These are phyloP conservation scores for Cyprichromis sp. DNA, from an alignment of 2,113 vertebrate genomes.

Conservation along the genomic window DNA sequence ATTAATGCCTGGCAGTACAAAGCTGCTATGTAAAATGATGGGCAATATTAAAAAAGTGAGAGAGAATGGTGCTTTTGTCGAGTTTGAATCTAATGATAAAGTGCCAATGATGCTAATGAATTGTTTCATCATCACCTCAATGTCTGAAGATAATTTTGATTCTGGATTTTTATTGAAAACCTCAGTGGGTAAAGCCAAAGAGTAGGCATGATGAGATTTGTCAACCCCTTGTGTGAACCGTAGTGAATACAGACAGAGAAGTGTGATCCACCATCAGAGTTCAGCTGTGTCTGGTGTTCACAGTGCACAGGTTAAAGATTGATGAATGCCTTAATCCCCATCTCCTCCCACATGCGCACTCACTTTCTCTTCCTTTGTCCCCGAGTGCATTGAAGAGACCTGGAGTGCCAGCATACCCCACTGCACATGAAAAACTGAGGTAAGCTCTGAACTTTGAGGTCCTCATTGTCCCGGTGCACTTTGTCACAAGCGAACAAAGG, in stretches of 20 bases:
- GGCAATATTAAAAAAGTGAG: not conserved
- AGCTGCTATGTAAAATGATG: not conserved
- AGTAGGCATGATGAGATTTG: not conserved
- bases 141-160: not conserved
- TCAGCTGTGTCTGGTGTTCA: conserved; percentile 32
- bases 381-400: conserved; percentile 49
- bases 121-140: not conserved
- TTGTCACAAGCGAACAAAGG: conserved; percentile 54
- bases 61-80: not conserved
- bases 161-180: not conserved
- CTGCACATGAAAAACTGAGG: conserved; percentile 67
- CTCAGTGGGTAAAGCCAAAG: not conserved
- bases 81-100: not conserved
- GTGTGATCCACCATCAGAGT: conserved; percentile 11
- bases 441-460: conserved; percentile 55
- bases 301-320: conserved; percentile 61
- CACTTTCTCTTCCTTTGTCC: conserved; percentile 53
- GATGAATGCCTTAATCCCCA: conserved; percentile 43
- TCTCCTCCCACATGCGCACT: conserved; percentile 47
- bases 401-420: conserved; percentile 61
- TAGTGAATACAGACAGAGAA: not conserved
- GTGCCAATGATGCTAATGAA: not conserved
- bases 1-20: not conserved
- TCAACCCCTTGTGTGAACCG: not conserved
- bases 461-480: conserved; percentile 57